Percentiles rank a stretch among this genome's conserved stretches.
These are phyloP conservation scores for Frankliniella intonsa DNA, from an alignment of 2,888 invertebrate species.

Conservation along the genomic window DNA sequence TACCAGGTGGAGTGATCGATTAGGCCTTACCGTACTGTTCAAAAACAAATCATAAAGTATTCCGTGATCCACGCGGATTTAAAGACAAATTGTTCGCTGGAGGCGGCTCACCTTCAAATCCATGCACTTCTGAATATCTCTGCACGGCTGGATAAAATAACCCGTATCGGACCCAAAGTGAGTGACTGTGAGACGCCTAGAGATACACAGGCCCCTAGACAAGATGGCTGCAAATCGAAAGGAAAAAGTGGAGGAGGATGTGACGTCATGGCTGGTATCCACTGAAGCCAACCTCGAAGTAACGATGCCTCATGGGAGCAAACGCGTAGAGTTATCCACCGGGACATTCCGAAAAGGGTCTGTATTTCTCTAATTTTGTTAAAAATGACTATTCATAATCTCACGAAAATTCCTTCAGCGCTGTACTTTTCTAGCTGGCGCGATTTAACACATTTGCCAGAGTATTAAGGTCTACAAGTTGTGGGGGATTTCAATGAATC, in stretches of 20 bases:
- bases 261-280: neutral
- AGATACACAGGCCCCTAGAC: conserved; percentile 20
- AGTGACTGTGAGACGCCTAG: conserved; percentile 20
- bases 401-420: no score
- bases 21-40: conserved; percentile 1
- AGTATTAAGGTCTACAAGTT: neutral
- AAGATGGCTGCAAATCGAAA: conserved; percentile 25
- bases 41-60: conserved; percentile 4
- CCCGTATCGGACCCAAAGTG: neutral
- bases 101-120: conserved; percentile 11
- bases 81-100: neutral
- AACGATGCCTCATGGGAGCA: neutral
- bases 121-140: conserved; percentile 15
- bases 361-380: no score
- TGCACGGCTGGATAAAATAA: neutral
- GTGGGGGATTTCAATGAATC: conserved; percentile 5
- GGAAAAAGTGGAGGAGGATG: conserved; percentile 26
- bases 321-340: neutral
- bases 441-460: neutral
- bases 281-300: neutral
- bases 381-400: no score
- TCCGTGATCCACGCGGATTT: neutral
- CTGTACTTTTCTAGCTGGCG: no score
- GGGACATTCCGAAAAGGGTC: no score
- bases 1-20: conserved; percentile 26